phyloP scores from a whole-genome alignment of 2,888 invertebrate species.

The Caprella mutica region DNA sequence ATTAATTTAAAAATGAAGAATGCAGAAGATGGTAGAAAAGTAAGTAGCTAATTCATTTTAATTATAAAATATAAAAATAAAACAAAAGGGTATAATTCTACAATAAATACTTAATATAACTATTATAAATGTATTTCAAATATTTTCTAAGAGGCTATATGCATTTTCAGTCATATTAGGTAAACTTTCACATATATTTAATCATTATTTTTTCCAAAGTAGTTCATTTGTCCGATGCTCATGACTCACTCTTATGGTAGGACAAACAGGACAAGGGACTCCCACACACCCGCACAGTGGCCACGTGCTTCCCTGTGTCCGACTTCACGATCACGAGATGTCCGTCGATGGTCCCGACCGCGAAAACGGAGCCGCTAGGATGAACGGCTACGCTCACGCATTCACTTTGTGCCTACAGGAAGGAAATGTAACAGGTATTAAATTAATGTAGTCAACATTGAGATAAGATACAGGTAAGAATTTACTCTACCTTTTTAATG shows the following conservation, averaged over 20 bases:
- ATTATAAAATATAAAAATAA: neutral
- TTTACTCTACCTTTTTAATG: too few species aligned
- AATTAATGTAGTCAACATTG: too few species aligned
- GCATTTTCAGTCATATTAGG: too few species aligned
- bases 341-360: constrained; percentile 80
- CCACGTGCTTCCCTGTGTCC: constrained; percentile 70
- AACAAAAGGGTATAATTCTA: neutral
- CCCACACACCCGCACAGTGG: constrained; percentile 73
- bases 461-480: too few species aligned
- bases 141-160: too few species aligned
- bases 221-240: neutral
- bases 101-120: neutral
- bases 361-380: constrained; percentile 72
- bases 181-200: too few species aligned
- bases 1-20: too few species aligned
- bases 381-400: constrained; percentile 79
- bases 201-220: neutral
- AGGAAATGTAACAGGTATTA: too few species aligned
- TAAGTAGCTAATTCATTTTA: too few species aligned
- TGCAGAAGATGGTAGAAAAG: too few species aligned
- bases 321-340: constrained; percentile 74
- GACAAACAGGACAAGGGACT: constrained; percentile 74
- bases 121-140: neutral
- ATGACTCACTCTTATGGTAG: constrained; percentile 73
- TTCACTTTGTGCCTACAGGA: constrained; percentile 61